phyloP scores from a whole-genome alignment of 2,888 invertebrate genomes.

The Ichneumoninae sp. region DNA sequence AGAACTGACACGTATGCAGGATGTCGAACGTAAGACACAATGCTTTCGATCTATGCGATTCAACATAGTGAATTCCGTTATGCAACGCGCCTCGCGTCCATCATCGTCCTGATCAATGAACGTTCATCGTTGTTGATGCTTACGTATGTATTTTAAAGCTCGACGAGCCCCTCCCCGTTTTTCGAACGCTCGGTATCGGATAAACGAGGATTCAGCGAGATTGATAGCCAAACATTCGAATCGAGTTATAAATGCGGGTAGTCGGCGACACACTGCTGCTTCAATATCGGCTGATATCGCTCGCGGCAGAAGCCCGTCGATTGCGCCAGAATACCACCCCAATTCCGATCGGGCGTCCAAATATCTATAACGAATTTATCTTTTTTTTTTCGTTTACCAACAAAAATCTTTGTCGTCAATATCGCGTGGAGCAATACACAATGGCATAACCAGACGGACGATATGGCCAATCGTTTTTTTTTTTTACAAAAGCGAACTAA shows the following conservation, averaged over 20 bases:
- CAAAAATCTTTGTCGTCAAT: constrained; percentile 3
- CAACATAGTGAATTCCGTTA: constrained; percentile 34
- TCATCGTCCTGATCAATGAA: constrained; percentile 56
- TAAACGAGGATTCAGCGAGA: constrained; percentile 47
- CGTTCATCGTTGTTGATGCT: constrained; percentile 62
- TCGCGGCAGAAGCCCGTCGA: constrained; percentile 46
- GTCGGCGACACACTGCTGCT: constrained; percentile 34
- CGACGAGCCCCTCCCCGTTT: constrained; percentile 60
- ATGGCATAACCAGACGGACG: neutral
- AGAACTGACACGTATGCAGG: neutral
- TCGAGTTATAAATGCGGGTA: constrained; percentile 62
- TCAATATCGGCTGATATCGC: constrained; percentile 5
- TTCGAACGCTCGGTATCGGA: constrained; percentile 45
- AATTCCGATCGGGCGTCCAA: constrained; percentile 52
- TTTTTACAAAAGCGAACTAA: no score
- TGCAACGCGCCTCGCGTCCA: constrained; percentile 41
- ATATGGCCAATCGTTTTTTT: neutral
- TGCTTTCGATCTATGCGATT: neutral
- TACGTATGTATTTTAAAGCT: constrained; percentile 60
- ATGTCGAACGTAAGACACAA: neutral
- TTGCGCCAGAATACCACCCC: constrained; percentile 42
- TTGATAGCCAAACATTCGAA: constrained; percentile 63
- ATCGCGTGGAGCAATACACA: neutral
- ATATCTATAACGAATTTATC: constrained; percentile 44
- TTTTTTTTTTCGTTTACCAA: neutral